Evolutionary conservation across 2,888 invertebrate species (phyloP), one percentile per base, ranked within the genome.

Genomic region (Drosophila picticornis): DNA sequence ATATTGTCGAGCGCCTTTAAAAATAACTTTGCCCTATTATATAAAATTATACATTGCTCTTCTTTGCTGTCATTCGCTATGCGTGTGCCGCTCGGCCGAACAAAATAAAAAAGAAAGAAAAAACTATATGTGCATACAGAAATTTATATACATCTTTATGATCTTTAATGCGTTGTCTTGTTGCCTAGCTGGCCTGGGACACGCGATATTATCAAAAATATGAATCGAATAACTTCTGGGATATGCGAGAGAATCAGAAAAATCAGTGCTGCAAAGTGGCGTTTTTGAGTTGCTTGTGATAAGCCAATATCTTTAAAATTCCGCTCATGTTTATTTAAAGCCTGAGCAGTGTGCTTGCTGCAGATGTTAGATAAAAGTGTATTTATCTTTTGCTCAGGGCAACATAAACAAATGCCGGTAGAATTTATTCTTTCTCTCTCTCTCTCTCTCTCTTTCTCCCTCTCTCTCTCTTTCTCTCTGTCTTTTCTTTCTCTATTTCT

Each of bases 1-100:
- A 78, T 90, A 82, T 79, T 88, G 90, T 84, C 83, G 90, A 90
- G 85, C 85, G 85, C 77, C 84, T 87, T 87, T 90, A 87, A 87
- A 87, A 87, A 87, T 87, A 87, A 90, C 87, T 87, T 84, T 91
- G 91, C 89, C 91, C 91, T 91, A 91, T 91, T 91, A 91, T 91
- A 91, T 91, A 91, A 91, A 89, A 89, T 87, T 89, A 91, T 90
- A 91, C 88, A 83, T 89, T 83, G 70, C 85, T 83, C 76, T 79
- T 69, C 76, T 73, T 65, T 55, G 75, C 74, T 73, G 72, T 74
- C 38, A 72, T 86, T 88, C 88, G 86, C 81, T 80, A 88, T 90
- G 86, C 88, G 90, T 88, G 75, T 81, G 89, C 83, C 77, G 75
- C 69, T 51, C 77, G 60, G 65, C 57, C 38, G 61, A 53, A 53